These are phyloP conservation scores for Thamnophis elegans DNA, from an alignment of 2,797 vertebrate genomes.

Conservation along the genomic window DNA sequence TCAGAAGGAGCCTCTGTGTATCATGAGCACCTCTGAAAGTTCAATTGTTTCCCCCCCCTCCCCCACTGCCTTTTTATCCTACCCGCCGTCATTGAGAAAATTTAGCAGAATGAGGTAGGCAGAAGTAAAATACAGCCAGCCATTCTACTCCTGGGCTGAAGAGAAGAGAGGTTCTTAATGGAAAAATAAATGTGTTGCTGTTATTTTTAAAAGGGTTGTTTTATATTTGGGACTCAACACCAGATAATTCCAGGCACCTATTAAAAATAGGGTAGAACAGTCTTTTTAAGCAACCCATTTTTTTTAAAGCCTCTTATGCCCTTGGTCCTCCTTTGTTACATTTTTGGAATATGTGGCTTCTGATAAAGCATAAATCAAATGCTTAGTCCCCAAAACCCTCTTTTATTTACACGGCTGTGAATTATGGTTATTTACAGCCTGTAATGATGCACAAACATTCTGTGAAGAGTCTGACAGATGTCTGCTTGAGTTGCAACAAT, in stretches of 20 bases:
- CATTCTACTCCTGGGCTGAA: not conserved
- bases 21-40: not conserved
- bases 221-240: not conserved
- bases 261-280: not conserved
- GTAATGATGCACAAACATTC: too few relatives aligned
- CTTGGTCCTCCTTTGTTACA: not conserved
- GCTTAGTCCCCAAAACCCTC: too few relatives aligned
- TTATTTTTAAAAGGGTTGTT: not conserved
- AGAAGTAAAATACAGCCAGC: not conserved
- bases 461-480: too few relatives aligned
- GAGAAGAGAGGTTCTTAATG: not conserved
- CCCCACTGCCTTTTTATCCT: not conserved
- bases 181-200: not conserved
- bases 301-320: not conserved
- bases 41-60: not conserved
- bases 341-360: not conserved
- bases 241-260: not conserved
- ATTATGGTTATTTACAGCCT: too few relatives aligned
- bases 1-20: not conserved
- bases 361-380: too few relatives aligned
- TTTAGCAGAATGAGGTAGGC: not conserved
- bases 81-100: not conserved
- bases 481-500: too few relatives aligned
- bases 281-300: not conserved
- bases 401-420: too few relatives aligned